Percentiles rank a stretch among this genome's conserved stretches.
Conservation (phyloP, 2,888 invertebrate species). For the Cataglyphis cursor region DNA sequence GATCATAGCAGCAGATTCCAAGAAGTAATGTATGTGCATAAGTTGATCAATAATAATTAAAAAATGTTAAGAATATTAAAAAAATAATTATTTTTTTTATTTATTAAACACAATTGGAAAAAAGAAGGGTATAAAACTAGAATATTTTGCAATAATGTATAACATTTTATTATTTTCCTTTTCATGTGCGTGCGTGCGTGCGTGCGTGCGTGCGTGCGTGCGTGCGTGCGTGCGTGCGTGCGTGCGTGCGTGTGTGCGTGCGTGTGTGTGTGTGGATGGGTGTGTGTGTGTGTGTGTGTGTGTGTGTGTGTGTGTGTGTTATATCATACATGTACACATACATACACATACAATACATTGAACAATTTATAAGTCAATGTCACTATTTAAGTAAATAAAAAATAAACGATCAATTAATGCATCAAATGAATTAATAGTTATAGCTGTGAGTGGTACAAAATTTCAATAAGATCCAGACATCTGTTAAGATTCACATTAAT, state of each 20-base stretch:
- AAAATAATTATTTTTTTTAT: background rate
- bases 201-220: background rate
- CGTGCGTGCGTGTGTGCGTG: background rate
- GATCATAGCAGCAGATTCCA: slow-evolving; percentile 28
- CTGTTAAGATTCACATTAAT: slow-evolving; percentile 20
- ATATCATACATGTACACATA: background rate
- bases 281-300: background rate
- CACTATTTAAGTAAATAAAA: background rate
- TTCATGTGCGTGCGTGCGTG: background rate
- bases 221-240: too few relatives aligned
- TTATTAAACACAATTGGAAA: background rate
- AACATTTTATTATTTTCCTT: background rate
- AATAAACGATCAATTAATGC: background rate
- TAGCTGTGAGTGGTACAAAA: slow-evolving; percentile 29
- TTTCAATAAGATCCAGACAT: slow-evolving; percentile 27
- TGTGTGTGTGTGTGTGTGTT: background rate
- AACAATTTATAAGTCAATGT: background rate
- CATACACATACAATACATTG: background rate
- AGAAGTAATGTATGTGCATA: slow-evolving; percentile 20
- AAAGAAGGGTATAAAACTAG: background rate
- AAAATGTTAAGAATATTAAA: background rate
- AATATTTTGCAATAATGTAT: background rate
- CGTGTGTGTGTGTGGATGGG: background rate
- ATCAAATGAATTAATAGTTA: slow-evolving; percentile 20
- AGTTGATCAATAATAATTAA: background rate